Percentiles rank a stretch among this genome's conserved stretches.
Evolutionary conservation across 2,113 vertebrate species (phyloP).

Genomic region (Sarotherodon lohbergeri): DNA sequence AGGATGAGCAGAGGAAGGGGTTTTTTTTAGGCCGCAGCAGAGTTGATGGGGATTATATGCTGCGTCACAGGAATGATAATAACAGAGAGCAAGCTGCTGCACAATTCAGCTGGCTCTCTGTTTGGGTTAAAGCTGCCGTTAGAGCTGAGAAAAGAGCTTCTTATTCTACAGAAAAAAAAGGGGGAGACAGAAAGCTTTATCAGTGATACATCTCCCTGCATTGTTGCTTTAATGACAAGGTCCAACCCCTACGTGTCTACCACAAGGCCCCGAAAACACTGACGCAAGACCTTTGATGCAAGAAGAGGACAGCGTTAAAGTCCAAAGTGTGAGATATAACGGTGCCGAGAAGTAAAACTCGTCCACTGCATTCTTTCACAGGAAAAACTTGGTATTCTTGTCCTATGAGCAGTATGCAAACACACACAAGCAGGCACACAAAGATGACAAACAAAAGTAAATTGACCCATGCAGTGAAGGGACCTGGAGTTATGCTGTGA

Average conservation of each 20-base stretch:
- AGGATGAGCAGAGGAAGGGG: background rate
- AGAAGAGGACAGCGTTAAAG: background rate
- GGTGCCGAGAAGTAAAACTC: background rate
- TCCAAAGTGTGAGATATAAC: slow-evolving; percentile 6
- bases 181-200: background rate
- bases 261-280: background rate
- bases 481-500: background rate
- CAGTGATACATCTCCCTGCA: background rate
- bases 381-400: background rate
- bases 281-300: background rate
- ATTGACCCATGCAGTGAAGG: background rate
- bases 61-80: slow-evolving; percentile 41
- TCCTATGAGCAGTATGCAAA: background rate
- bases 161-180: background rate
- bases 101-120: slow-evolving; percentile 8
- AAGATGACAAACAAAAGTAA: background rate
- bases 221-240: slow-evolving; percentile 30
- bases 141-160: background rate
- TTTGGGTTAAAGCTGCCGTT: background rate
- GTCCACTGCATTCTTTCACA: slow-evolving; percentile 2
- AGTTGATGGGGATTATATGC: background rate
- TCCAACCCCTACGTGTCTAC: slow-evolving; percentile 21
- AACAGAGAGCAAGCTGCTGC: background rate
- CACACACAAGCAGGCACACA: background rate
- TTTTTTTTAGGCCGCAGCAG: background rate